Conservation (phyloP, 2,888 invertebrate genomes). For the Villa cingulata region DNA sequence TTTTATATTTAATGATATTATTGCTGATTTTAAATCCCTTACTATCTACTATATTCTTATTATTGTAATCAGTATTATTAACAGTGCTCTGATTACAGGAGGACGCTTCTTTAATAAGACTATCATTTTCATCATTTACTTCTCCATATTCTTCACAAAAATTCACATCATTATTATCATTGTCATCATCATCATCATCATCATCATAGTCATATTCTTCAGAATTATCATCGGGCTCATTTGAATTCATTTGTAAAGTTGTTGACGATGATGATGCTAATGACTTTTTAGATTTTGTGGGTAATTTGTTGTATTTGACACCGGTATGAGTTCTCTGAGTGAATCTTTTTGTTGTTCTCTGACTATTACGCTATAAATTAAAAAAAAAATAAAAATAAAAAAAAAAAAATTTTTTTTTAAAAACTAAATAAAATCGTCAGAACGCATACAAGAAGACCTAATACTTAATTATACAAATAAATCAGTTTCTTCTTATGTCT, state of each 20-base stretch:
- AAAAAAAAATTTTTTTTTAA: not conserved
- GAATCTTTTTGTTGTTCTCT: conserved; percentile 9
- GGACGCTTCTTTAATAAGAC: not conserved
- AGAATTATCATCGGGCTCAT: conserved; percentile 1
- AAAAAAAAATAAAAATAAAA: conserved; percentile 1
- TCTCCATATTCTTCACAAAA: not conserved
- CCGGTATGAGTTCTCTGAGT: conserved; percentile 20
- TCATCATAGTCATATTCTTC: conserved; percentile 1
- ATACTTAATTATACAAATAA: no score
- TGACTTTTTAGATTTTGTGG: conserved; percentile 19
- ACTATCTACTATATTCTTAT: no score
- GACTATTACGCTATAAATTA: conserved; percentile 25
- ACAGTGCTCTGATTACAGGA: no score
- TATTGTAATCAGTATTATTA: no score
- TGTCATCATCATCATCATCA: not conserved
- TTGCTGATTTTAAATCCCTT: no score
- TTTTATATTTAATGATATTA: no score
- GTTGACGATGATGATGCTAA: conserved; percentile 12
- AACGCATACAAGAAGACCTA: no score
- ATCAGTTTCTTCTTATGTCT: no score
- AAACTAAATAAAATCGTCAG: no score
- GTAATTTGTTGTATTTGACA: conserved; percentile 30
- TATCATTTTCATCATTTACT: not conserved
- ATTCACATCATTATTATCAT: not conserved
- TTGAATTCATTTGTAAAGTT: conserved; percentile 5